Evolutionary conservation across 2,113 vertebrate species (phyloP).

Genomic region (Mirounga angustirostris): DNA sequence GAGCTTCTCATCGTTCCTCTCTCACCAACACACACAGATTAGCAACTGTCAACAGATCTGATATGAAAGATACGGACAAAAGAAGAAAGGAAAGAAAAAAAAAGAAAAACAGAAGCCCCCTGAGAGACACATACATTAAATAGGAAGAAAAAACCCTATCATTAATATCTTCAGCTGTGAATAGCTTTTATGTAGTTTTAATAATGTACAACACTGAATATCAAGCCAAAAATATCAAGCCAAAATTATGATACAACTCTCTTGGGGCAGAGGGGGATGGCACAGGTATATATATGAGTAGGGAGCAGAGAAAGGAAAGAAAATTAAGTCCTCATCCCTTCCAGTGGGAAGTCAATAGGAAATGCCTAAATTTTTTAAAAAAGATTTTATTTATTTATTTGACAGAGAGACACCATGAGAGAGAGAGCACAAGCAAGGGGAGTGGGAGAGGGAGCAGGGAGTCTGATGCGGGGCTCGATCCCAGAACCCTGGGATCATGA

Average conservation of each 20-base stretch:
- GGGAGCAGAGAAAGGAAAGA: neutral
- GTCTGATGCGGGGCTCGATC: no score
- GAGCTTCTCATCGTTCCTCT: neutral
- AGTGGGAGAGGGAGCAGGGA: no score
- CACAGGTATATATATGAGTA: neutral
- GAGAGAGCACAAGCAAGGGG: no score
- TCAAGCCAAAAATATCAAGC: neutral
- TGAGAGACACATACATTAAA: neutral
- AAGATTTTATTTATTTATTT: no score
- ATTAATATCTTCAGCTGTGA: neutral
- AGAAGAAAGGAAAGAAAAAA: neutral
- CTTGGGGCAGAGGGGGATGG: neutral
- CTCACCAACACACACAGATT: neutral
- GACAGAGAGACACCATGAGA: no score
- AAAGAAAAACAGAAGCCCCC: neutral
- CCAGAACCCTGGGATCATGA: no score
- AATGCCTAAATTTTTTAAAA: neutral
- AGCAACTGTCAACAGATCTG: neutral
- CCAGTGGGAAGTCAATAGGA: neutral
- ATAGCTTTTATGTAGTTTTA: neutral
- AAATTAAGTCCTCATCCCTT: neutral
- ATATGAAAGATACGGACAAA: neutral
- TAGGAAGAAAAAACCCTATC: neutral
- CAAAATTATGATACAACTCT: neutral
- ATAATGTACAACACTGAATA: neutral